Conservation (phyloP, 2,113 vertebrate genomes). For the Acinonyx jubatus region DNA sequence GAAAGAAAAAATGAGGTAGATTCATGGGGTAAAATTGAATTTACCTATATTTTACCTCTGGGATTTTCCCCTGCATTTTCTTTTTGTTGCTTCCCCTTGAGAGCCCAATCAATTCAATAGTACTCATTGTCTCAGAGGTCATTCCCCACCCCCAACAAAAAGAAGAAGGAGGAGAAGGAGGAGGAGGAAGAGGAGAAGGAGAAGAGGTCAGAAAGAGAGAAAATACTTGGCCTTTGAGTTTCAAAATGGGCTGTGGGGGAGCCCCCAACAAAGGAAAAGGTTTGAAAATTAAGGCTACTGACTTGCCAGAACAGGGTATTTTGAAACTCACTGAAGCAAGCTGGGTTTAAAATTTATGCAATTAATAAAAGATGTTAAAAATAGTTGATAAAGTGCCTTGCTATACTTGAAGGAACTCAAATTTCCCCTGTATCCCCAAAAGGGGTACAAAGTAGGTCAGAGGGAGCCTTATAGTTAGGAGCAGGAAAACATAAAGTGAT, state of each 20-base stretch:
- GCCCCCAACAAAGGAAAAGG: background rate
- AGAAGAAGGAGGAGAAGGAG: background rate
- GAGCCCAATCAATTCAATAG: background rate
- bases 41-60: background rate
- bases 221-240: slow-evolving; percentile 40
- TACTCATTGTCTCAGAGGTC: background rate
- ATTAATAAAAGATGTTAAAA: slow-evolving; percentile 50
- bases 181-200: background rate
- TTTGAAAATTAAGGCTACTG: slow-evolving; percentile 48
- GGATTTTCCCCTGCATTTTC: background rate
- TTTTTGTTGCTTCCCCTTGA: background rate
- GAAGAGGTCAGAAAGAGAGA: background rate
- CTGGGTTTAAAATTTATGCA: slow-evolving; percentile 48
- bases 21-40: background rate
- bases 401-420: slow-evolving; percentile 38
- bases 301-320: slow-evolving; percentile 16
- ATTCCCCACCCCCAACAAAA: background rate
- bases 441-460: background rate
- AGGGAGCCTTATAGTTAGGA: slow-evolving; percentile 8
- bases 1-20: background rate
- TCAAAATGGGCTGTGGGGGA: background rate
- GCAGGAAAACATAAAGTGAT: slow-evolving; percentile 27
- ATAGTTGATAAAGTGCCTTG: background rate
- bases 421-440: slow-evolving; percentile 25
- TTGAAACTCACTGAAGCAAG: slow-evolving; percentile 47